Evolutionary conservation across 2,113 vertebrate genomes (phyloP).

Genomic region (Neopipo cinnamomea): DNA sequence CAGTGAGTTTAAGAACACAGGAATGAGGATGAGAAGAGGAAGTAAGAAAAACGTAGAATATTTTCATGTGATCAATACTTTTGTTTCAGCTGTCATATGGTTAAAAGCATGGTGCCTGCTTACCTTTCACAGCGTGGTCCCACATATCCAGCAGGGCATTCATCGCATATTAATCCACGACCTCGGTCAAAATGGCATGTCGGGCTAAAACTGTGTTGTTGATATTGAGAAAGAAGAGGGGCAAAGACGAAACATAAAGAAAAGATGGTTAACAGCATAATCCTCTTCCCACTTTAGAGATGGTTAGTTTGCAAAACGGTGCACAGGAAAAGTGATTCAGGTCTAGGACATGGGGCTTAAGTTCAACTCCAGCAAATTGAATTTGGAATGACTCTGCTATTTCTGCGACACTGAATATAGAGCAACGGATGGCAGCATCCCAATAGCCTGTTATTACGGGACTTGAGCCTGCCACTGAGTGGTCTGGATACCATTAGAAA

Average conservation of each 20-base stretch:
- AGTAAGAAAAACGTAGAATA: neutral
- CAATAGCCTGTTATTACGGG: constrained; percentile 69
- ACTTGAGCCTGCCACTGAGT: constrained; percentile 67
- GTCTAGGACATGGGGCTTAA: constrained; percentile 68
- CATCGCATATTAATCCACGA: constrained; percentile 85
- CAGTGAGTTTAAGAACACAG: neutral
- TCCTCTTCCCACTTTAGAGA: constrained; percentile 15
- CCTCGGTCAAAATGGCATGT: constrained; percentile 83
- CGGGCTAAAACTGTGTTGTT: constrained; percentile 88
- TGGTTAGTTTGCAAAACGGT: constrained; percentile 37
- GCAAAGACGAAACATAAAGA: constrained; percentile 66
- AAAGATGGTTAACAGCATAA: constrained; percentile 56
- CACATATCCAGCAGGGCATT: constrained; percentile 81
- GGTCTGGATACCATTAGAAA: constrained; percentile 54
- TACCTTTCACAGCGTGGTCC: constrained; percentile 92
- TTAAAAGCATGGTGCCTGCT: constrained; percentile 32
- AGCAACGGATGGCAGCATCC: constrained; percentile 64
- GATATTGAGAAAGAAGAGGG: constrained; percentile 59
- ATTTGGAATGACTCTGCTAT: constrained; percentile 74
- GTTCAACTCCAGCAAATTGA: constrained; percentile 62
- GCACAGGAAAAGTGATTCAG: constrained; percentile 19
- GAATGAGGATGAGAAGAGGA: neutral
- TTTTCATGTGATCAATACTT: neutral
- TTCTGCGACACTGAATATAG: constrained; percentile 73
- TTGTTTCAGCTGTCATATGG: neutral